Percentiles rank a stretch among this genome's conserved stretches.
Evolutionary conservation across 2,797 vertebrate genomes (phyloP).

Genomic region (Threskiornis aethiopicus): DNA sequence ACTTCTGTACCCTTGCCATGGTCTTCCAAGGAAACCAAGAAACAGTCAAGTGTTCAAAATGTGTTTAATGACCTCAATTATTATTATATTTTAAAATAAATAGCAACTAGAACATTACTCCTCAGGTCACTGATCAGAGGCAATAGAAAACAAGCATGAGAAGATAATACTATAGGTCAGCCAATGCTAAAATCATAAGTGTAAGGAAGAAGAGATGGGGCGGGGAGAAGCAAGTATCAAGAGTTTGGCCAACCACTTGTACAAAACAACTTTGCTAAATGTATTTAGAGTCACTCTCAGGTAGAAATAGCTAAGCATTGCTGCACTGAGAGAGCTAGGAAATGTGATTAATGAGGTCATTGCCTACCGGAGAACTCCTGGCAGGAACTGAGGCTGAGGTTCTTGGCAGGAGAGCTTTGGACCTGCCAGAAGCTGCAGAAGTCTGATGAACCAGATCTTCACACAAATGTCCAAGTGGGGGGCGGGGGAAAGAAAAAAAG

Average conservation of each 20-base stretch:
- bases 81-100: neutral
- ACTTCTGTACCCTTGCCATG: neutral
- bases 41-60: neutral
- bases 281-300: neutral
- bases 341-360: neutral
- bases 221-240: neutral
- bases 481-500: too few relatives aligned
- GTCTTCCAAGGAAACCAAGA: neutral
- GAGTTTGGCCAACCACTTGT: neutral
- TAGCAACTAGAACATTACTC: neutral
- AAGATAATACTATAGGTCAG: neutral
- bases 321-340: neutral
- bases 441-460: neutral
- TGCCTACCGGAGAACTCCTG: neutral
- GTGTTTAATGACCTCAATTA: neutral
- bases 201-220: neutral
- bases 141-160: neutral
- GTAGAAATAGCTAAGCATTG: rapidly evolving
- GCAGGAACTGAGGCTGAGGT: neutral
- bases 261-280: neutral
- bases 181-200: neutral
- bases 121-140: neutral
- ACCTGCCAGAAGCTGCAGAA: neutral
- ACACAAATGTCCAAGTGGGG: neutral
- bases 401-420: neutral